Conservation (phyloP, 2,113 vertebrate genomes). For the pig (Sus scrofa) region T2T-Sscrofa CM000828.6:74452001-74452500, state of each 20-base stretch:
- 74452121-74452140: neutral
- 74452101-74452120: neutral
- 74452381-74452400: neutral
- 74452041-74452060: rapidly evolving
- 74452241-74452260: rapidly evolving
- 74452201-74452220: neutral
- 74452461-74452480: rapidly evolving
- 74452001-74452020: rapidly evolving
- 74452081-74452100: neutral
- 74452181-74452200: rapidly evolving
- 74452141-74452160: rapidly evolving
- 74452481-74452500: neutral
- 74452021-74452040: neutral
- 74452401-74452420: neutral
- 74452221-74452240: rapidly evolving
- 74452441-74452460: too few species aligned
- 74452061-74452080: neutral
- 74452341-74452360: rapidly evolving
- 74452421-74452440: too few species aligned
- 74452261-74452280: neutral
- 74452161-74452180: rapidly evolving
- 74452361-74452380: neutral
- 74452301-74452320: rapidly evolving
- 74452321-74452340: rapidly evolving
- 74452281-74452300: neutral